Base-by-base conservation (phyloP, 2,113 vertebrate genomes). In the Ictidomys tridecemlineatus region DNA sequence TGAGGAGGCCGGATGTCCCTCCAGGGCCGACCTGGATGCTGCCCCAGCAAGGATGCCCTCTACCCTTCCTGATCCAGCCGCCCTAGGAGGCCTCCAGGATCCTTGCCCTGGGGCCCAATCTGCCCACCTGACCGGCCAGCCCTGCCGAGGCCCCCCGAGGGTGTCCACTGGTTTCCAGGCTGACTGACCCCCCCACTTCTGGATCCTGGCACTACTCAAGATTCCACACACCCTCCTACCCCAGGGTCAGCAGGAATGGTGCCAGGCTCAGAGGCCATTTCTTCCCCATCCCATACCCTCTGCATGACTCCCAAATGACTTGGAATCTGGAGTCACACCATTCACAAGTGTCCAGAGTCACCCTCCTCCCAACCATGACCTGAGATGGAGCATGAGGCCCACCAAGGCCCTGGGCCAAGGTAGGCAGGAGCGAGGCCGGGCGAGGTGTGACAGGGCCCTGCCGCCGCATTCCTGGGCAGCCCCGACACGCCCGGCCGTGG, bases 231-330 rank as follows among this genome's bases (percentile, higher is more conserved):
- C n/a, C 8, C 12, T 85, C 28, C 2, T 39, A 26, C 42, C 32
- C 2, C 34, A 53, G 10, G 85, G n/a, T 53, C 20, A 7, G 9
- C 12, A 51, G 69, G 24, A 51, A 2, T 4, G n/a, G 12, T 1
- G 28, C 61, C 37, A 51, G 67, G 8, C 9, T 30, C 48, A 14
- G 65, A 89, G 65, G 70, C 4, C 2, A 39, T 22, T 77, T 48
- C 20, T 32, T 51, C 20, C 45, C 14, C 1, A 2, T 9, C 5
- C 32, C 30, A 30, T 12, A 1, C 1, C 4, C 22, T 26, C 51
- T 22, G 11, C 0, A 18, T 45, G 45, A 45, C 45, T 45, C 37
- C 13, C 0, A 0, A 0, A 7, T 2, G 5, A 56, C 85, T 76
- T 16, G 1, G n/a, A 78, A 11, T 39, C 32, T 65, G 1, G 39